Conservation (phyloP, 2,888 invertebrate genomes). For the Drosophila fungiperda region DNA sequence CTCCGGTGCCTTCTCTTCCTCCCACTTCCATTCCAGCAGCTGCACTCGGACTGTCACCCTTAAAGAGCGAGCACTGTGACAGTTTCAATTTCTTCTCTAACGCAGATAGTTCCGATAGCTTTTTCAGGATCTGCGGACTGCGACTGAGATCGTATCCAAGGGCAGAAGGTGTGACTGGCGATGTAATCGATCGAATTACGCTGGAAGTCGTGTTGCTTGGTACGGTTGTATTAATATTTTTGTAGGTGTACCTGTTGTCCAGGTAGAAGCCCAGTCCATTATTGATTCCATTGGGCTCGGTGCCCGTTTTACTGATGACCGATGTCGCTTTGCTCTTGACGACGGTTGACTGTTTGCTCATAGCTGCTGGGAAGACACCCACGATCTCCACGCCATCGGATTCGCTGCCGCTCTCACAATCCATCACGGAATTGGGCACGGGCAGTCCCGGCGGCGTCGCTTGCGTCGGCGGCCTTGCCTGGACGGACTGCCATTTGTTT, state of each 20-base stretch:
- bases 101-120: conserved; percentile 52
- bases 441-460: conserved; percentile 24
- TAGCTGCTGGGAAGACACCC: conserved; percentile 80
- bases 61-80: conserved; percentile 39
- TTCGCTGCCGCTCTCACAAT: conserved; percentile 82
- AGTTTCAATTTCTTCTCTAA: conserved; percentile 57
- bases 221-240: conserved; percentile 37
- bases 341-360: conserved; percentile 30
- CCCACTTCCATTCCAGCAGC: conserved; percentile 18
- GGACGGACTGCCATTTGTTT: conserved; percentile 36
- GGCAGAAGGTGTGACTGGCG: conserved; percentile 3
- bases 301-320: conserved; percentile 32
- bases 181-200: conserved; percentile 28
- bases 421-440: conserved; percentile 28
- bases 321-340: conserved; percentile 43
- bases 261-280: conserved; percentile 40
- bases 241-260: conserved; percentile 57
- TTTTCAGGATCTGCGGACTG: conserved; percentile 47
- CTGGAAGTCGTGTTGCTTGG: conserved; percentile 13
- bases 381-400: conserved; percentile 85
- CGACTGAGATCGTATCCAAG: conserved; percentile 48
- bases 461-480: conserved; percentile 5
- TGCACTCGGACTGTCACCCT: conserved; percentile 16
- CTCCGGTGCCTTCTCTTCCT: conserved; percentile 8
- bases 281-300: conserved; percentile 38